A percentile compares a stretch with the other conserved stretches of the same genome.
These are phyloP conservation scores for Grammomys dolichurus DNA, from an alignment of 2,113 vertebrate genomes.

Conservation along the genomic window DNA sequence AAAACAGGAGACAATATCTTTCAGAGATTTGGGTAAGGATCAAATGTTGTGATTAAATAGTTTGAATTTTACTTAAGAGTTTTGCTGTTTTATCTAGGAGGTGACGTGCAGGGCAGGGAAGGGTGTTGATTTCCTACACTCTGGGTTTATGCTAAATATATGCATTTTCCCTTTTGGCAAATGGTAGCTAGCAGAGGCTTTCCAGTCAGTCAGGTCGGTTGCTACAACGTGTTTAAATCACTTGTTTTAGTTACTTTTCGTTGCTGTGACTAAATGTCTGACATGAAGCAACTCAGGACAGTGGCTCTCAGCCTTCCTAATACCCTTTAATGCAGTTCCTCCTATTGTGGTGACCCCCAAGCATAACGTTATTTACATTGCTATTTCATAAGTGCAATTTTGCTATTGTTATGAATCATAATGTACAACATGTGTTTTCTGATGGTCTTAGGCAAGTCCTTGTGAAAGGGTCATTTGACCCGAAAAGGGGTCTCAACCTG, in stretches of 20 bases:
- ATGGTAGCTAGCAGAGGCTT: background rate
- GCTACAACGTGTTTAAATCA: background rate
- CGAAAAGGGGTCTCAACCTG: no score
- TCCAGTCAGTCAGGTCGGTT: background rate
- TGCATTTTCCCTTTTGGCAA: conserved; percentile 21
- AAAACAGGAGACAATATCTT: background rate
- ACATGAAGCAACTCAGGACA: background rate
- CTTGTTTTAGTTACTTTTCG: background rate
- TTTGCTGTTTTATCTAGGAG: conserved; percentile 16
- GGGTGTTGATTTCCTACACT: background rate
- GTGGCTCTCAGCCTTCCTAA: no score
- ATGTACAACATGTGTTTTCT: no score
- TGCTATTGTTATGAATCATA: no score
- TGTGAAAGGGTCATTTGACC: no score
- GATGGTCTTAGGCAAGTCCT: no score
- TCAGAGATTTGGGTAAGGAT: background rate
- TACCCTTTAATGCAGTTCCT: no score
- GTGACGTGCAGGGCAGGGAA: background rate
- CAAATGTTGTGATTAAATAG: background rate
- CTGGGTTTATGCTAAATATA: background rate
- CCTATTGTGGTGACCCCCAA: no score
- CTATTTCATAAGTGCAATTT: no score
- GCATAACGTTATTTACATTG: no score
- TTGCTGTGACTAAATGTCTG: background rate
- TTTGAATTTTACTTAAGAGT: background rate